Evolutionary conservation across 2,888 invertebrate species (phyloP), one percentile per base, ranked within the genome.

Genomic region (Lasius platythorax): DNA sequence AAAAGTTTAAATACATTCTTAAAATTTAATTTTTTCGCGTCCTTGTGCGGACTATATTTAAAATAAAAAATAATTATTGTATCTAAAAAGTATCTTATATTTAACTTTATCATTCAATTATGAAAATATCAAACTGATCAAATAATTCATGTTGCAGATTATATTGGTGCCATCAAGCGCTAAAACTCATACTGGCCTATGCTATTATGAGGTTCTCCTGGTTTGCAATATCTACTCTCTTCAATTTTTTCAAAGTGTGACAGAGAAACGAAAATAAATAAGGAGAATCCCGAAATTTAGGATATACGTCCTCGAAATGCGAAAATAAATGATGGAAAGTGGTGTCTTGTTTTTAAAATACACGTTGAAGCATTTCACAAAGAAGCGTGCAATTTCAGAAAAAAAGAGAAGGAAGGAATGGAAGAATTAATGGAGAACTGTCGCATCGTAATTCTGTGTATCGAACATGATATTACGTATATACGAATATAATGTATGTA

Each of bases 141-240:
- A 30, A 76, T 23, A 23, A 68, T 2, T 78, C n/a, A 1, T 68
- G 11, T 93, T 92, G 4, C 90, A 95, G 95, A 86, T 92, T 95
- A 91, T 95, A 94, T 83, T 95, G 94, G 95, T 88, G 93, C 23
- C 95, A 95, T 88, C 94, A 95, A 85, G 91, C 89, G 37, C 74
- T 93, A 15, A 95, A 95, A 86, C 68, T 94, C 8, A 79, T 95
- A 6, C 50, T 95, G 15, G 91, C 88, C 3, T 95, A 93, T 68
- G 86, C 88, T 1, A 33, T 92, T 2, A 46, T 95, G n/a, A 92
- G 93, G 86, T 53, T 95, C n/a, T 78, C 89, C 30, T 95, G 95
- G 95, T 64, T 90, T 28, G 67, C 87, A 1, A n/a, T 93, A 23
- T 90, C 90, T 8, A 87, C 33, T 12, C 9, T 91, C 6, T 74